phyloP scores from a whole-genome alignment of 1,140 invertebrate species.

The Rhyzopertha dominica region DNA sequence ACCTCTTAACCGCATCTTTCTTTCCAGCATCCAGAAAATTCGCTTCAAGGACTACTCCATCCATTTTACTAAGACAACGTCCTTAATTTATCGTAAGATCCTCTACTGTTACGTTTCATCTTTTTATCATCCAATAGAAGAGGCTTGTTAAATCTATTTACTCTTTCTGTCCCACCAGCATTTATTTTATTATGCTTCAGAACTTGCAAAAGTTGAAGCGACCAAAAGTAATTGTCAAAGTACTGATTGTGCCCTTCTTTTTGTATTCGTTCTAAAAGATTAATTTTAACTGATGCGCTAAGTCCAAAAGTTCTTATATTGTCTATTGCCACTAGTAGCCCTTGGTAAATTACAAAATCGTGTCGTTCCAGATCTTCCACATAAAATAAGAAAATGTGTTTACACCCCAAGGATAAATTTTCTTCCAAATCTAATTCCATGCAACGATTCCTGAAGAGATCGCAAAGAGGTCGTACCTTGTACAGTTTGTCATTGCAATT shows the following conservation, averaged over 20 bases:
- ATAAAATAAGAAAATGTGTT: constrained; percentile 20
- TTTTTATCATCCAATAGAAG: constrained; percentile 39
- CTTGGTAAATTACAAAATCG: constrained; percentile 24
- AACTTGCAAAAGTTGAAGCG: constrained; percentile 40
- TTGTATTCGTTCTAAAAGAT: constrained; percentile 35
- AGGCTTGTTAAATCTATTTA: constrained; percentile 41
- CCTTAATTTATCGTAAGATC: constrained; percentile 42
- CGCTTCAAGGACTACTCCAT: constrained; percentile 43
- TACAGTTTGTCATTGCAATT: too few relatives aligned
- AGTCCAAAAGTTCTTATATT: constrained; percentile 10
- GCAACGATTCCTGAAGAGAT: too few relatives aligned
- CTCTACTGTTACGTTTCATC: constrained; percentile 39
- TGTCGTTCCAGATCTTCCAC: constrained; percentile 15
- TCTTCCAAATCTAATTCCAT: too few relatives aligned
- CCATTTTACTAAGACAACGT: constrained; percentile 43
- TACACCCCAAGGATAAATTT: constrained; percentile 22
- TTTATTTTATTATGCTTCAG: constrained; percentile 40
- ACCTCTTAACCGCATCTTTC: constrained; percentile 40
- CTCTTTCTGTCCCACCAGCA: constrained; percentile 39
- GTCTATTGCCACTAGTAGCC: constrained; percentile 13
- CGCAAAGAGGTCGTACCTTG: too few relatives aligned
- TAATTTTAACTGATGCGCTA: constrained; percentile 14
- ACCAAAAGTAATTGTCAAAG: constrained; percentile 41
- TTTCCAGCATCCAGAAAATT: constrained; percentile 45
- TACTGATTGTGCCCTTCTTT: too few relatives aligned